Evolutionary conservation across 2,888 invertebrate genomes (phyloP).

Genomic region (Macrosiphum euphorbiae): DNA sequence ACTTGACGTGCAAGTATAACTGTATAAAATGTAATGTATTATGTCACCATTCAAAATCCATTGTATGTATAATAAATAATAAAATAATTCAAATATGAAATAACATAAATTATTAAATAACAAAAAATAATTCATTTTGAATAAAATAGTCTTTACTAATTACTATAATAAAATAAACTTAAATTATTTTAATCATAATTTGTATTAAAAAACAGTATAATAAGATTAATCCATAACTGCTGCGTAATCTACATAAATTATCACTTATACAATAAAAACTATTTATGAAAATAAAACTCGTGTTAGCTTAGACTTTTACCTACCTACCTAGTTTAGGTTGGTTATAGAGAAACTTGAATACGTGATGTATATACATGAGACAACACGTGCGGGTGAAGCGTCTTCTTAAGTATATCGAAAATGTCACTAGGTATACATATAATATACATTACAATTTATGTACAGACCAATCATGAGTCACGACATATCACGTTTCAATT

Average conservation of each 20-base stretch:
- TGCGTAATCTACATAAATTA: background rate
- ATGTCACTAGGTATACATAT: too few relatives aligned
- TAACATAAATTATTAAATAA: background rate
- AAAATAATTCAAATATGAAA: background rate
- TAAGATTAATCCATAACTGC: background rate
- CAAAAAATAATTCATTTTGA: background rate
- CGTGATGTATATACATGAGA: too few relatives aligned
- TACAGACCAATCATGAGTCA: too few relatives aligned
- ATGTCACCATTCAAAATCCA: background rate
- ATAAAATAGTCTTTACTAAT: background rate
- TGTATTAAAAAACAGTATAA: background rate
- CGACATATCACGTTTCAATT: too few relatives aligned
- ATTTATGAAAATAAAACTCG: background rate
- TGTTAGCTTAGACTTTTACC: background rate
- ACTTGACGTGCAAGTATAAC: too few relatives aligned
- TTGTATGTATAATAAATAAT: background rate
- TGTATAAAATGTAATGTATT: background rate
- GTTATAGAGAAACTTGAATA: background rate
- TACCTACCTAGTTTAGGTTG: background rate
- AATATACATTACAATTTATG: too few relatives aligned
- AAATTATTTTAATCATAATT: background rate
- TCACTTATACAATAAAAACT: too few relatives aligned
- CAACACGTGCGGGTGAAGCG: too few relatives aligned
- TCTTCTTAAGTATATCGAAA: too few relatives aligned
- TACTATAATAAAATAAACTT: background rate